A percentile compares a stretch with the other conserved stretches of the same genome.
Evolutionary conservation across 1,140 invertebrate genomes (phyloP).

Genomic region (Chionoecetes opilio): DNA sequence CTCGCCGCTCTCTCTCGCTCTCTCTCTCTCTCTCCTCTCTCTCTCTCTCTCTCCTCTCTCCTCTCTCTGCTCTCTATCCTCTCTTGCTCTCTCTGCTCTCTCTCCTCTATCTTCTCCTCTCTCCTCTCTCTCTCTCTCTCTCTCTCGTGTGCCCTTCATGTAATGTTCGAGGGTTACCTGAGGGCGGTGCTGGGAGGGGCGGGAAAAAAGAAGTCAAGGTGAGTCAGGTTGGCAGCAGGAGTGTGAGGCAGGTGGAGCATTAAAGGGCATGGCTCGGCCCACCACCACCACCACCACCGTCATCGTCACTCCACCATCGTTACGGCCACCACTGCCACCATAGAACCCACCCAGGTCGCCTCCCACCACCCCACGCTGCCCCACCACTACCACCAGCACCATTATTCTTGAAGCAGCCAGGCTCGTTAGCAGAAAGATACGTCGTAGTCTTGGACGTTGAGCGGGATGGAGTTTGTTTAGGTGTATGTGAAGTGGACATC

Average conservation of each 20-base stretch:
- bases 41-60: neutral
- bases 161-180: neutral
- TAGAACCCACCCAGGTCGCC: too few relatives aligned
- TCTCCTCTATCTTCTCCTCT: neutral
- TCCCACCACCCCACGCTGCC: too few relatives aligned
- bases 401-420: neutral
- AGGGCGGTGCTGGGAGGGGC: neutral
- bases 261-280: neutral
- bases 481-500: conserved; percentile 2
- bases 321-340: neutral
- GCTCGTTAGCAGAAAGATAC: neutral
- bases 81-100: neutral
- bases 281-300: neutral
- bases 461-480: neutral
- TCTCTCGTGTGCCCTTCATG: neutral
- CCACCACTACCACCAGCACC: too few relatives aligned
- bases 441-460: neutral
- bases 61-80: neutral
- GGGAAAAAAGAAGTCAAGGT: neutral
- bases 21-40: conserved; percentile 13
- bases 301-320: neutral
- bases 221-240: neutral
- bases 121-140: neutral
- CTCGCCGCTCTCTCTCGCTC: neutral
- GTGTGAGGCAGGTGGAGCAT: neutral